Percentiles rank a stretch among this genome's conserved stretches.
These are phyloP conservation scores for Volucella bombylans DNA, from an alignment of 2,888 invertebrate species.

Conservation along the genomic window DNA sequence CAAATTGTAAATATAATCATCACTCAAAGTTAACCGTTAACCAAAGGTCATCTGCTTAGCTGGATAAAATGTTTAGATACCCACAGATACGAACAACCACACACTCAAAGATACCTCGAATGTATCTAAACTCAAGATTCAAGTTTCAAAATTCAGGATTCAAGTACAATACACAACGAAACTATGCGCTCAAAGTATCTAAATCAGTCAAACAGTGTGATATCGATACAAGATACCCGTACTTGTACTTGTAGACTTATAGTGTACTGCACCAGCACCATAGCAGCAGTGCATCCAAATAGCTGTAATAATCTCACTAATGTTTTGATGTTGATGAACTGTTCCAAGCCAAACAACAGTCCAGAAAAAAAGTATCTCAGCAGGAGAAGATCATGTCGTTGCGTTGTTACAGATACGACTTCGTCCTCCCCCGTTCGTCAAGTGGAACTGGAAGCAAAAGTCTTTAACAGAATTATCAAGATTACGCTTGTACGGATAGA, in stretches of 20 bases:
- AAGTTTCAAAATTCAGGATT: too few species aligned
- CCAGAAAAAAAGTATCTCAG: slow-evolving; percentile 54
- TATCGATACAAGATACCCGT: slow-evolving; percentile 31
- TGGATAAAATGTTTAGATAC: slow-evolving; percentile 54
- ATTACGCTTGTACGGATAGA: slow-evolving; percentile 43
- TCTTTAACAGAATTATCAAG: slow-evolving; percentile 68
- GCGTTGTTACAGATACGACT: slow-evolving; percentile 1
- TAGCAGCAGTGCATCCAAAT: slow-evolving; percentile 51
- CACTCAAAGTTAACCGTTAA: slow-evolving; percentile 71
- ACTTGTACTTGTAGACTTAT: not conserved
- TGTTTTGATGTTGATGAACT: slow-evolving; percentile 73
- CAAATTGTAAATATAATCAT: slow-evolving; percentile 71
- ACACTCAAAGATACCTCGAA: slow-evolving; percentile 2
- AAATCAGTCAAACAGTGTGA: slow-evolving; percentile 72
- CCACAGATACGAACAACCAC: slow-evolving; percentile 29
- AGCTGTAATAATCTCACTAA: slow-evolving; percentile 72
- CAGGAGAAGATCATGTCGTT: slow-evolving; percentile 65
- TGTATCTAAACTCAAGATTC: too few species aligned
- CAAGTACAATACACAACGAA: slow-evolving; percentile 11
- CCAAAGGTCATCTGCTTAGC: slow-evolving; percentile 68
- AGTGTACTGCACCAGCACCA: too few species aligned
- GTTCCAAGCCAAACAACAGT: slow-evolving; percentile 34
- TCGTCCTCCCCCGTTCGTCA: slow-evolving; percentile 28
- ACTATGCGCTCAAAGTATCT: slow-evolving; percentile 60
- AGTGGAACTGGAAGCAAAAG: slow-evolving; percentile 46